A percentile compares a stretch with the other conserved stretches of the same genome.
These are phyloP conservation scores for Xiphophorus hellerii DNA, from an alignment of 2,113 vertebrate species.

Conservation along the genomic window DNA sequence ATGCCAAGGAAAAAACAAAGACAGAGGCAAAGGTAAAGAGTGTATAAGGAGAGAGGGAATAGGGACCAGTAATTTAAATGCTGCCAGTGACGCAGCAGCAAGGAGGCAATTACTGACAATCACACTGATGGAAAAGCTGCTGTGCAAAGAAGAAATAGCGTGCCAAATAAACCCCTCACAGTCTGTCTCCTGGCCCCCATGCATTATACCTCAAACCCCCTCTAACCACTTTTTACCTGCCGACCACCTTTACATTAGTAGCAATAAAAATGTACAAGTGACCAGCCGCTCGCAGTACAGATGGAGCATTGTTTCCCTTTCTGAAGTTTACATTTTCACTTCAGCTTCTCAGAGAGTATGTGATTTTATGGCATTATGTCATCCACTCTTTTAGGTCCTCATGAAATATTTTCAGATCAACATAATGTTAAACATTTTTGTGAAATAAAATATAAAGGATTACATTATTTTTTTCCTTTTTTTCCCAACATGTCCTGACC, in stretches of 20 bases:
- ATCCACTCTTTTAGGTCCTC: too few relatives aligned
- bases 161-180: conserved; percentile 52
- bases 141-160: conserved; percentile 46
- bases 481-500: too few relatives aligned
- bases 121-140: conserved; percentile 58
- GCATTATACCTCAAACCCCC: neutral
- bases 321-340: neutral
- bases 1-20: conserved; percentile 15
- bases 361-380: too few relatives aligned
- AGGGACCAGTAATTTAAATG: conserved; percentile 34
- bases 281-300: neutral
- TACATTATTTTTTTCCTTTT: too few relatives aligned
- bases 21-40: conserved; percentile 19
- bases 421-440: too few relatives aligned
- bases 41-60: conserved; percentile 10
- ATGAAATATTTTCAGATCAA: too few relatives aligned
- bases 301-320: neutral
- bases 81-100: conserved; percentile 45
- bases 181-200: conserved; percentile 25
- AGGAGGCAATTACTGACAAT: conserved; percentile 65
- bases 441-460: too few relatives aligned
- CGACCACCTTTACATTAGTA: neutral
- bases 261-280: conserved; percentile 6
- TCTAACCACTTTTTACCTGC: neutral
- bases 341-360: neutral